A percentile compares a stretch with the other conserved stretches of the same genome.
phyloP scores from a whole-genome alignment of 2,113 vertebrate genomes.

The Rhegmatorhina hoffmannsi region DNA sequence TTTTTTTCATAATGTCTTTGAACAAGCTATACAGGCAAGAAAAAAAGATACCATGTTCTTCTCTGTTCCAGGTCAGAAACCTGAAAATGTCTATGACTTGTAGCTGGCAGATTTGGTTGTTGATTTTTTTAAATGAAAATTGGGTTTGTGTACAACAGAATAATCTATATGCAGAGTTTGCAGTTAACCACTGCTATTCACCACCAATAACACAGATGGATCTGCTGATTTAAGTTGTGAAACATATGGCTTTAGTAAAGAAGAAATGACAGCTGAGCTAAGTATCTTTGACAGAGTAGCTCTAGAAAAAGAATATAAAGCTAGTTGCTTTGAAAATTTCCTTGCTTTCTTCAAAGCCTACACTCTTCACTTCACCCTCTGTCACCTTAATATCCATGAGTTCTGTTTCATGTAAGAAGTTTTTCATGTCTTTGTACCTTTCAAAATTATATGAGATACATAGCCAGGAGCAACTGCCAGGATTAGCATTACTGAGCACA shows the following conservation, averaged over 20 bases:
- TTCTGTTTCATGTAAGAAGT: conserved; percentile 49
- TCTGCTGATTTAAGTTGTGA: conserved; percentile 24
- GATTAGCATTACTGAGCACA: conserved; percentile 47
- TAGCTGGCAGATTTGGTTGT: not conserved
- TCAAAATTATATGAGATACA: conserved; percentile 61
- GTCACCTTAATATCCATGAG: conserved; percentile 67
- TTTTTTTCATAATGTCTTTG: not conserved
- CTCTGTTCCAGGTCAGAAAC: not conserved
- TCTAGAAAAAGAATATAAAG: conserved; percentile 61
- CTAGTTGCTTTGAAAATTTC: conserved; percentile 66
- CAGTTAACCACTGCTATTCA: conserved; percentile 8
- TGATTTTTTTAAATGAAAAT: not conserved
- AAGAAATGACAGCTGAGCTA: conserved; percentile 56
- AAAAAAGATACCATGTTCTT: not conserved
- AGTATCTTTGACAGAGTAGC: conserved; percentile 55
- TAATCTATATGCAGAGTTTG: conserved; percentile 13
- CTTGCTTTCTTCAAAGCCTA: conserved; percentile 69
- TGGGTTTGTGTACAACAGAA: not conserved
- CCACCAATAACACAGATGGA: conserved; percentile 46
- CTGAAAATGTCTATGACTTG: not conserved
- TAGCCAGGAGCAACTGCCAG: conserved; percentile 61
- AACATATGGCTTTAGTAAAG: conserved; percentile 51
- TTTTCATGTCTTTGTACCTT: conserved; percentile 61
- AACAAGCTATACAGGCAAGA: not conserved
- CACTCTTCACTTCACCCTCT: conserved; percentile 40